These are phyloP conservation scores for Cephus rjabovi DNA, from an alignment of 2,888 invertebrate genomes.

Conservation along the genomic window DNA sequence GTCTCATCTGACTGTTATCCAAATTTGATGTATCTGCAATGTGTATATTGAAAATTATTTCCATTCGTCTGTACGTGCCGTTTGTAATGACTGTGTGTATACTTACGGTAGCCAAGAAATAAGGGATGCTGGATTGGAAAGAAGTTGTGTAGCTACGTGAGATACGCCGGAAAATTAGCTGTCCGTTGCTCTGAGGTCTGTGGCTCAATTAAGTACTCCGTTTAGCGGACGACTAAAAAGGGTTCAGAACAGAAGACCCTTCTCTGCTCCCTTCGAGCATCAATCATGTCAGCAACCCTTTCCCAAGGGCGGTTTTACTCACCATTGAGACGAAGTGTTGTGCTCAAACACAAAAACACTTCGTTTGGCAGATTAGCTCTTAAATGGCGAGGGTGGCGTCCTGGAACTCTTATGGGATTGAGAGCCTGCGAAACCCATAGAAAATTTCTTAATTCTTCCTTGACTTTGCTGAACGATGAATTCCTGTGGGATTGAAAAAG, in stretches of 20 bases:
- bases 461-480: neutral
- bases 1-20: neutral
- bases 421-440: neutral
- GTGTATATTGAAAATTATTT: too few relatives aligned
- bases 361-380: constrained; percentile 67
- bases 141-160: constrained; percentile 6
- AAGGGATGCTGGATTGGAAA: neutral
- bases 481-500: neutral
- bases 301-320: constrained; percentile 63
- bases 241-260: constrained; percentile 41
- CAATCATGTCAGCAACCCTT: constrained; percentile 67
- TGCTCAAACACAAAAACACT: constrained; percentile 67
- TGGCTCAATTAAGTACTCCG: constrained; percentile 64
- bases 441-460: too few relatives aligned
- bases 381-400: constrained; percentile 56
- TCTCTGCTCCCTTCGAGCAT: constrained; percentile 55
- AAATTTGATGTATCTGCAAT: too few relatives aligned
- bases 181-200: constrained; percentile 62
- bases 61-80: too few relatives aligned
- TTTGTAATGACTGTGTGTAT: too few relatives aligned
- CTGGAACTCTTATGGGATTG: neutral
- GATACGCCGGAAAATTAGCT: constrained; percentile 56
- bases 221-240: constrained; percentile 61
- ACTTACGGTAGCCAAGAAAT: too few relatives aligned
- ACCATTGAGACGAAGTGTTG: constrained; percentile 65